phyloP scores from a whole-genome alignment of 2,888 invertebrate species.

The Scaeva pyrastri region DNA sequence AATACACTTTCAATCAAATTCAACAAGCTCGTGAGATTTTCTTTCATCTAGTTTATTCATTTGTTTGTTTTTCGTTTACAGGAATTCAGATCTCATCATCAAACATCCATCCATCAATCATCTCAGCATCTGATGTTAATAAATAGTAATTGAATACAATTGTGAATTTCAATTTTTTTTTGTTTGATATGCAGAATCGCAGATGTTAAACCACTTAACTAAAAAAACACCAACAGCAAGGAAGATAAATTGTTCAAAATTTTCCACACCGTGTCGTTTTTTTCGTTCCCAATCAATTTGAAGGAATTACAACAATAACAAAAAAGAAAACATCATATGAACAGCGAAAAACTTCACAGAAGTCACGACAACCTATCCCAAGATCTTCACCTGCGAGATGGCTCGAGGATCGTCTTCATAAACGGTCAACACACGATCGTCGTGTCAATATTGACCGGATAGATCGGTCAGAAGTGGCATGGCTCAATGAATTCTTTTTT shows the following conservation, averaged over 20 bases:
- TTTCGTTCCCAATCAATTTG: constrained; percentile 31
- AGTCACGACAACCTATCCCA: constrained; percentile 41
- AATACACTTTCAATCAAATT: constrained; percentile 5
- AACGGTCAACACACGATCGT: constrained; percentile 26
- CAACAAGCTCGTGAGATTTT: constrained; percentile 52
- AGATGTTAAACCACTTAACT: constrained; percentile 10
- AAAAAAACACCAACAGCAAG: neutral
- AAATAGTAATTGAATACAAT: constrained; percentile 46
- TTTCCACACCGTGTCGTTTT: constrained; percentile 39
- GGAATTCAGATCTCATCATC: constrained; percentile 61
- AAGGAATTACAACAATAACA: too few relatives aligned
- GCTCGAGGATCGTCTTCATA: constrained; percentile 52
- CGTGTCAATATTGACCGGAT: neutral
- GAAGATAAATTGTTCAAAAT: constrained; percentile 37
- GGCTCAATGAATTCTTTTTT: constrained; percentile 59
- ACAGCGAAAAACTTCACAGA: neutral
- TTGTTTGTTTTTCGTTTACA: constrained; percentile 35
- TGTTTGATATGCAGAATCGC: constrained; percentile 31
- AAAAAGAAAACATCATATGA: constrained; percentile 11
- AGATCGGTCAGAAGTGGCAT: constrained; percentile 1
- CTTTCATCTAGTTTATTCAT: constrained; percentile 46
- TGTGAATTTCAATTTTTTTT: constrained; percentile 29
- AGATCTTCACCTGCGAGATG: constrained; percentile 11
- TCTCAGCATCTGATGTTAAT: constrained; percentile 33
- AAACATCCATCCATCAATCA: constrained; percentile 34